Percentiles rank a stretch among this genome's conserved stretches.
These are phyloP conservation scores for Drosophila histrio DNA, from an alignment of 2,888 invertebrate genomes.

Conservation along the genomic window DNA sequence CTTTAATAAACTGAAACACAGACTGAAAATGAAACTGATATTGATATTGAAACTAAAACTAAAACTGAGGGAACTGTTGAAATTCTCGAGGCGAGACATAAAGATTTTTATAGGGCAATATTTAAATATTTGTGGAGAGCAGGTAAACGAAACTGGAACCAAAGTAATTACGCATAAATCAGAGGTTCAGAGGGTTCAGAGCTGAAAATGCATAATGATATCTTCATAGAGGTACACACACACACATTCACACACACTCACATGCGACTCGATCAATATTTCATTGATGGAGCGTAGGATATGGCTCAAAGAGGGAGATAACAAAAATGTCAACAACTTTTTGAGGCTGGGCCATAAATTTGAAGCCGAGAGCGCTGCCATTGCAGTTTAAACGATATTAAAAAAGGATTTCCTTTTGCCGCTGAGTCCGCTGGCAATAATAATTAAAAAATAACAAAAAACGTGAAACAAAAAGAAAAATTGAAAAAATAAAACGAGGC, in stretches of 20 bases:
- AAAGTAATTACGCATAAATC: conserved; percentile 68
- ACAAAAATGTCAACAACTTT: conserved; percentile 81
- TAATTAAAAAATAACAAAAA: conserved; percentile 68
- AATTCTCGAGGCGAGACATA: conserved; percentile 29
- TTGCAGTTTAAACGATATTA: conserved; percentile 62
- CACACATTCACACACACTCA: conserved; percentile 3
- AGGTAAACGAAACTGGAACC: conserved; percentile 8
- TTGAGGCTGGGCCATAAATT: conserved; percentile 74
- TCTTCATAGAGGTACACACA: conserved; percentile 57
- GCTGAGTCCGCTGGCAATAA: conserved; percentile 54
- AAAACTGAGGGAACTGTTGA: conserved; percentile 23
- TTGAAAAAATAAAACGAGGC: conserved; percentile 17
- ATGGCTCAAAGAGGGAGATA: conserved; percentile 57
- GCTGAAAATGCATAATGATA: conserved; percentile 73
- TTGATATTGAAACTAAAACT: conserved; percentile 9
- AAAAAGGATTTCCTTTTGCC: conserved; percentile 74
- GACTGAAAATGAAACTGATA: conserved; percentile 13
- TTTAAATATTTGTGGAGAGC: conserved; percentile 58
- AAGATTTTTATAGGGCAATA: conserved; percentile 62
- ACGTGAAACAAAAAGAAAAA: conserved; percentile 2
- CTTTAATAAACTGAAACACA: conserved; percentile 63
- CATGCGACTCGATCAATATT: conserved; percentile 63
- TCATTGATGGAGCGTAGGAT: conserved; percentile 68
- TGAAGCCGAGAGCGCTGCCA: conserved; percentile 5
- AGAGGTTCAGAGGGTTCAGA: conserved; percentile 25